Evolutionary conservation across 1,140 invertebrate species (phyloP), one percentile per base, ranked within the genome.

Genomic region (Eriocheir sinensis): DNA sequence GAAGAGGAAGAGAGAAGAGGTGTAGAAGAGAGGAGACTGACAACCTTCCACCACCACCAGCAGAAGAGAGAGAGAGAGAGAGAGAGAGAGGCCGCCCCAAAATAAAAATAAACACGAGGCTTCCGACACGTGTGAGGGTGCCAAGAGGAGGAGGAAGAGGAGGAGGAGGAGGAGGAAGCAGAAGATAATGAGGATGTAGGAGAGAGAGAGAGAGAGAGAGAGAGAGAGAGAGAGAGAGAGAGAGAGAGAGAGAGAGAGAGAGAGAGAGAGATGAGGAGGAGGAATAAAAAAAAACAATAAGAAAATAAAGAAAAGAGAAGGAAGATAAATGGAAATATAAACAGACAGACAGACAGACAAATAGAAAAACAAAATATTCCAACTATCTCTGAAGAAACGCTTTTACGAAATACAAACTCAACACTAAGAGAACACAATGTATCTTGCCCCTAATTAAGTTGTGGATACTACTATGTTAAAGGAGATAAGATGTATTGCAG

Each of bases 121-220:
- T n/a, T n/a, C 60, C 21, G n/a, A 72, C 60, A 72, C 60, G 60
- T 72, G 60, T 8, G 8, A 12, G 8, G 27, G 12, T 72, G 60
- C 60, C 60, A 72, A 72, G 60, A 72, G 27, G 60, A 72, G 60
- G 60, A 72, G 60, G 60, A 72, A n/a, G 60, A 72, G 60, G 60
- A 72, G 60, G 60, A 72, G 60, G 60, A 72, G 60, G 60, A 72
- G 60, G 60, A 72, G 21, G 60, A n/a, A 8, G 27, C 6, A 8
- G 27, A n/a, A 8, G 60, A 27, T 9, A 3, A 72, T 9, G 53
- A 72, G 53, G 53, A 72, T 9, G 53, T 21, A 21, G 21, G 15
- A 72, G 53, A 8, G n/a, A n/a, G 21, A 72, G 60, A 8, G n/a
- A n/a, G 21, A 72, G 60, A 8, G n/a, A n/a, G 21, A 53, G 48